These are phyloP conservation scores for Ploceus nigricollis DNA, from an alignment of 2,113 vertebrate species.

Conservation along the genomic window DNA sequence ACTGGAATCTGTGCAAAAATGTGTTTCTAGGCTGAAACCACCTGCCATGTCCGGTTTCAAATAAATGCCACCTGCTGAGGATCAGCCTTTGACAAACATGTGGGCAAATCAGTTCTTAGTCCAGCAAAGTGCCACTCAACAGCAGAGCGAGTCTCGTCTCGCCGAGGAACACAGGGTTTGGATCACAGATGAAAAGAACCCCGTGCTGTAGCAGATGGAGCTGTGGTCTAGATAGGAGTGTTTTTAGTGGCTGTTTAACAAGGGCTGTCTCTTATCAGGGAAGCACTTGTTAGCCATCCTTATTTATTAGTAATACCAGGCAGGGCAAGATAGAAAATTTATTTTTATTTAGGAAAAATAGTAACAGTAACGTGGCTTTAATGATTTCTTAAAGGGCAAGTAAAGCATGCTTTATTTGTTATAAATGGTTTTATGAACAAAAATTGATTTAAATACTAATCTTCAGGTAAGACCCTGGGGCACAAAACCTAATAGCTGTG, in stretches of 20 bases:
- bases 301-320: neutral
- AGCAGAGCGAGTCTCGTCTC: neutral
- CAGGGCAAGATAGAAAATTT: neutral
- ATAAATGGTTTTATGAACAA: neutral
- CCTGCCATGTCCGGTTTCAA: constrained; percentile 19
- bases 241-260: neutral
- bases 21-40: constrained; percentile 53
- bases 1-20: constrained; percentile 55
- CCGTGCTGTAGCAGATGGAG: neutral
- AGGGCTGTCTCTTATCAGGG: neutral
- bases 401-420: neutral
- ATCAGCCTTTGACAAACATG: neutral
- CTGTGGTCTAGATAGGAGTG: neutral
- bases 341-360: neutral
- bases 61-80: constrained; percentile 54
- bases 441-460: neutral
- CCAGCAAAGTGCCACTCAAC: neutral
- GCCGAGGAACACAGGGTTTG: neutral
- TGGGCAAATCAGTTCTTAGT: neutral
- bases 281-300: neutral
- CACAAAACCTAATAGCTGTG: neutral
- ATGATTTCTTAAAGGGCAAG: neutral
- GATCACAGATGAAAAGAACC: constrained; percentile 31
- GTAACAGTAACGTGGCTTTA: neutral
- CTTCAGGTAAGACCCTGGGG: neutral